A percentile compares a stretch with the other conserved stretches of the same genome.
These are phyloP conservation scores for Eupithecia tripunctaria DNA, from an alignment of 2,888 invertebrate species.

Conservation along the genomic window DNA sequence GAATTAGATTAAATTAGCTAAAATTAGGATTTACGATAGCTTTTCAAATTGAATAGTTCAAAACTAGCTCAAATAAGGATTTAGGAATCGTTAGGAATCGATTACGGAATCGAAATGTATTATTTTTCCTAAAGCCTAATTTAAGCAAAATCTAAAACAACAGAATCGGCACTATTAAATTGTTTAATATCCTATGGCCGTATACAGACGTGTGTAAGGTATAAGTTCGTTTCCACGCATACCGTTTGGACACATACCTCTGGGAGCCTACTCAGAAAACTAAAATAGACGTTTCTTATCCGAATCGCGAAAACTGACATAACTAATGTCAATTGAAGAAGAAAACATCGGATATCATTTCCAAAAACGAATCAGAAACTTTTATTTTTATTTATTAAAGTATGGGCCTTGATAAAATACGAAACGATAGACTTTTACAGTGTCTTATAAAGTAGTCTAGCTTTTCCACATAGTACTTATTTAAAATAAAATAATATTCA, in stretches of 20 bases:
- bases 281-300: not conserved
- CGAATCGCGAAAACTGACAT: not conserved
- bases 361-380: not conserved
- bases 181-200: not conserved
- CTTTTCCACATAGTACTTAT: not conserved
- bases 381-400: not conserved
- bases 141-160: too few relatives aligned
- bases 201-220: not conserved
- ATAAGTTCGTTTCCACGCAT: not conserved
- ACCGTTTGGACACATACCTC: not conserved
- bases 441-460: slow-evolving; percentile 28
- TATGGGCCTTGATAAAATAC: not conserved
- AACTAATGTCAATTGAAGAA: not conserved
- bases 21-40: too few relatives aligned
- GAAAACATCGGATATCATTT: not conserved
- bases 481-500: slow-evolving; percentile 7
- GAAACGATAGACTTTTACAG: slow-evolving; percentile 31
- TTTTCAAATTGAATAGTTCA: too few relatives aligned
- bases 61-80: too few relatives aligned
- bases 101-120: too few relatives aligned
- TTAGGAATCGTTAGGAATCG: too few relatives aligned
- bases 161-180: too few relatives aligned
- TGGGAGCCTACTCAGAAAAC: not conserved
- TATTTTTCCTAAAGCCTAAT: too few relatives aligned
- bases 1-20: too few relatives aligned